Evolutionary conservation across 2,113 vertebrate species (phyloP).

Genomic region (Macroglossus sobrinus): DNA sequence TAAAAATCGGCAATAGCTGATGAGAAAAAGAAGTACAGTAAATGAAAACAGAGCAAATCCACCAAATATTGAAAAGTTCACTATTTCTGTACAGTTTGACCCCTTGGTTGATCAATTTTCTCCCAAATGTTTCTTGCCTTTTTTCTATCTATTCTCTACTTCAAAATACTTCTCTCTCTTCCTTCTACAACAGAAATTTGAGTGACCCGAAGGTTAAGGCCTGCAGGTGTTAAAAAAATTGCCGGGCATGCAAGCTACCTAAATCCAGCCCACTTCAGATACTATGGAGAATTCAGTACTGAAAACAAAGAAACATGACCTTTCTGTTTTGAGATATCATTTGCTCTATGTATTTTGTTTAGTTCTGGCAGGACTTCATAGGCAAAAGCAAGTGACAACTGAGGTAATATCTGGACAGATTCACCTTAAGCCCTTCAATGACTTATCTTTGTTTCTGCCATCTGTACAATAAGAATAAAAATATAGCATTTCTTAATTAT

Average conservation of each 20-base stretch:
- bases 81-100: not conserved
- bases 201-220: not conserved
- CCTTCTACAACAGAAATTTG: not conserved
- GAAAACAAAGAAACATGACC: not conserved
- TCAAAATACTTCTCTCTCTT: not conserved
- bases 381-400: not conserved
- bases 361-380: not conserved
- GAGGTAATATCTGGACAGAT: not conserved
- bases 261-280: not conserved
- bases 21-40: not conserved
- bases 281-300: not conserved
- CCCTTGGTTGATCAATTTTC: not conserved
- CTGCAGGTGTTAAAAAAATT: not conserved
- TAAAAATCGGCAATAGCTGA: not conserved
- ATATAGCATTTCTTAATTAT: not conserved
- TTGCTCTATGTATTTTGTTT: not conserved
- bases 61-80: not conserved
- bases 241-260: not conserved
- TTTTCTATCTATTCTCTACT: not conserved
- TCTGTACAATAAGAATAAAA: not conserved
- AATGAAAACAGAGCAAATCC: not conserved
- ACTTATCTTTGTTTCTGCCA: not conserved
- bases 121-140: not conserved
- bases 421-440: not conserved
- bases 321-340: not conserved